Evolutionary conservation across 2,797 vertebrate species (phyloP).

Genomic region (Schizopygopsis pylzovi): DNA sequence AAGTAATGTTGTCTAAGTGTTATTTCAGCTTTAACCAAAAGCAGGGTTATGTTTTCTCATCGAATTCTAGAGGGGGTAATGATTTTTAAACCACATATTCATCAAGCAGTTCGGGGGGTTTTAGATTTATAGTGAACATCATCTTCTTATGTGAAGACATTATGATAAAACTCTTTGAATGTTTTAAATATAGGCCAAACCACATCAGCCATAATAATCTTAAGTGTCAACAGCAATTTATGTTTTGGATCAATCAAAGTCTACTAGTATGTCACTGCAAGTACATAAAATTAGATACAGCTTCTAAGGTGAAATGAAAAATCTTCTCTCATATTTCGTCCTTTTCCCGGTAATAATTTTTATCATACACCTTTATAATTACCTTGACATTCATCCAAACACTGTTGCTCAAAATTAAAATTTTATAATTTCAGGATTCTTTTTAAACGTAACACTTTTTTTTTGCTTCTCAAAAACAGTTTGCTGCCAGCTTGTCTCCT

Average conservation of each 20-base stretch:
- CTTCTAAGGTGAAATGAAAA: slow-evolving; percentile 33
- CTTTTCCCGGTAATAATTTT: neutral
- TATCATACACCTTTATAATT: neutral
- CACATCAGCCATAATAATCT: slow-evolving; percentile 10
- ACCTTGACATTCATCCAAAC: slow-evolving; percentile 16
- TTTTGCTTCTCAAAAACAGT: slow-evolving; percentile 35
- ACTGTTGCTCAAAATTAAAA: neutral
- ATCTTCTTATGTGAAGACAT: slow-evolving; percentile 4
- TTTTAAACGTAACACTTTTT: neutral
- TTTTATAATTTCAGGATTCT: slow-evolving; percentile 8
- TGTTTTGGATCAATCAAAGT: slow-evolving; percentile 39
- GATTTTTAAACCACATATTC: slow-evolving; percentile 42
- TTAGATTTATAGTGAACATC: slow-evolving; percentile 10
- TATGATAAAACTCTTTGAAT: slow-evolving; percentile 37
- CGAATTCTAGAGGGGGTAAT: slow-evolving; percentile 29
- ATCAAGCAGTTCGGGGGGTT: slow-evolving; percentile 6
- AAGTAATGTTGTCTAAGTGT: slow-evolving; percentile 11
- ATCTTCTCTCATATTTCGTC: neutral
- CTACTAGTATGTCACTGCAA: slow-evolving; percentile 33
- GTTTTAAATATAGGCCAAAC: slow-evolving; percentile 28
- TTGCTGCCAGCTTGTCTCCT: slow-evolving; percentile 62
- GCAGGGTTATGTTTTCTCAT: slow-evolving; percentile 23
- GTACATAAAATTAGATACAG: slow-evolving; percentile 26
- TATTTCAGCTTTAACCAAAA: slow-evolving; percentile 36
- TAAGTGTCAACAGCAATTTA: slow-evolving; percentile 46